Base-by-base conservation (phyloP, 2,797 vertebrate genomes). In the Glossophaga mutica region DNA sequence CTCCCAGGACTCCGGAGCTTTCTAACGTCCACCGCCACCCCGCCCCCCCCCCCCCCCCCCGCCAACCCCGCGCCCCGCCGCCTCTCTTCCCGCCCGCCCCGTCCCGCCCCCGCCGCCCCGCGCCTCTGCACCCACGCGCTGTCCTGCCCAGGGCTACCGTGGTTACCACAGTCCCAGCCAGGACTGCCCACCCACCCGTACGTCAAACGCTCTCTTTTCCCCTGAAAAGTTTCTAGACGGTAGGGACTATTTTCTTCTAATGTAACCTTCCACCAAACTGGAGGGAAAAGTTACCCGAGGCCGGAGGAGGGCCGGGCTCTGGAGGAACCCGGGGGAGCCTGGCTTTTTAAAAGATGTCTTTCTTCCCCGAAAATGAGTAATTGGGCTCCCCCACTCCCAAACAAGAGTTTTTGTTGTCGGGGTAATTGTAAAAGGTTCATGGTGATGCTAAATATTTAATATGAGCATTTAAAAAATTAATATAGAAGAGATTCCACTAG, bases 261-360 rank as follows among this genome's bases (percentile, higher is more conserved):
- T 37, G 97, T 97, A 97, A 97, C 97, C 97, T 97, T 97, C 97
- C 97, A 93, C 97, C 96, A 93, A 94, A 93, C 94, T 96, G 94
- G 77, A 95, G 94, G 95, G 87, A 95, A 97, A 97, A 97, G 97
- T 97, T 96, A 22, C 94, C 94, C 19, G 59, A 87, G 93, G 90
- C 89, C 15, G 12, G 55, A 59, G 79, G 14, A 1, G 87, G 88
- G 84, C 46, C 9, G 62, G 42, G 32, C n/a, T 9, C 10, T 0
- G 14, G 8, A 22, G 62, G 32, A 1, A 11, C 8, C 42, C 7
- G 11, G 12, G 37, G 46, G 71, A 52, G 6, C 52, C 15, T 0
- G 37, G 32, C 2, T 19, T 29, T 15, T 18, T 8, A 0, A 8
- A 24, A 34, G 14, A 19, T 24, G 19, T 22, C 32, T 55, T 1